Evolutionary conservation across 2,888 invertebrate species (phyloP).

Genomic region (Pseudococcus longispinus): DNA sequence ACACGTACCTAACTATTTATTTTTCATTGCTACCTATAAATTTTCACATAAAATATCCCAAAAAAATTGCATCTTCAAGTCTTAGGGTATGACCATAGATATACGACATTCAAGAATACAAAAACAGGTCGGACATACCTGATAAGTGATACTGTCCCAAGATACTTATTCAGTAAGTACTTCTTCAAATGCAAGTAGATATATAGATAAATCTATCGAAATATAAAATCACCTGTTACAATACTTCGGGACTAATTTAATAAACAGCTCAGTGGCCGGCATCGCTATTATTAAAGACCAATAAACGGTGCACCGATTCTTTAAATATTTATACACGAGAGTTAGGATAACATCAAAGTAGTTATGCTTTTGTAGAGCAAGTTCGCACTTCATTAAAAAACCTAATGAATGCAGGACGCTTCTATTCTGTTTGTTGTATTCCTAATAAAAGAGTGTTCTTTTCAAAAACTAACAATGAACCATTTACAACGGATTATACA

Average conservation of each 20-base stretch:
- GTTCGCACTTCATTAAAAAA: constrained; percentile 38
- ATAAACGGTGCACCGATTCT: constrained; percentile 18
- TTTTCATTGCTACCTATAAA: too few species aligned
- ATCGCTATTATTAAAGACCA: neutral
- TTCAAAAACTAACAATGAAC: constrained; percentile 28
- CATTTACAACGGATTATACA: constrained; percentile 39
- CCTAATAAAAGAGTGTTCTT: constrained; percentile 35
- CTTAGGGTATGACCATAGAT: too few species aligned
- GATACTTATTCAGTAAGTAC: too few species aligned
- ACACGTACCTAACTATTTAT: too few species aligned
- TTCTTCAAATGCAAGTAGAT: neutral
- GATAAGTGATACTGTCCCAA: too few species aligned
- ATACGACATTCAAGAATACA: too few species aligned
- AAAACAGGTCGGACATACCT: too few species aligned
- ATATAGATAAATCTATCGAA: neutral
- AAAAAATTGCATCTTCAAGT: too few species aligned
- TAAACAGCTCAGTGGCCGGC: neutral
- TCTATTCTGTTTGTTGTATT: constrained; percentile 34
- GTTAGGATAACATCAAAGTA: constrained; percentile 33
- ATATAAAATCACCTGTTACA: constrained; percentile 13
- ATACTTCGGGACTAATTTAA: neutral
- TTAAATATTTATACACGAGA: constrained; percentile 7
- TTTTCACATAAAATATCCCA: too few species aligned
- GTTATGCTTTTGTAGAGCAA: constrained; percentile 10
- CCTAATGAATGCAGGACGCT: constrained; percentile 39